A percentile compares a stretch with the other conserved stretches of the same genome.
phyloP scores from a whole-genome alignment of 2,888 invertebrate species.

The Melanchra persicariae region DNA sequence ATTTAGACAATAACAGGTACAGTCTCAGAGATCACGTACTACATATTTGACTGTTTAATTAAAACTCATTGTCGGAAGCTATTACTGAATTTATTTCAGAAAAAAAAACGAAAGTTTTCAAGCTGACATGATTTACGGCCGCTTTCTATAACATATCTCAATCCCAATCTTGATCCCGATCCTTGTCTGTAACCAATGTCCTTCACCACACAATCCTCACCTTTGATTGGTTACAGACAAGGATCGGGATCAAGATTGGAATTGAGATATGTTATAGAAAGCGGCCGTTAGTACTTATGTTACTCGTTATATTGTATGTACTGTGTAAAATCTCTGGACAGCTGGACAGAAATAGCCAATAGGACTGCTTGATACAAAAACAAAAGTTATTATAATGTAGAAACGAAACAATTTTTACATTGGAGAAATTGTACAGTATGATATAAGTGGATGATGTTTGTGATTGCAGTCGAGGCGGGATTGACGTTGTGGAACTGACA shows the following conservation, averaged over 20 bases:
- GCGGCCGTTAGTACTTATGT: constrained; percentile 55
- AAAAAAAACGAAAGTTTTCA: constrained; percentile 32
- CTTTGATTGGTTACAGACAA: too few relatives aligned
- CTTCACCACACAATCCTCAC: too few relatives aligned
- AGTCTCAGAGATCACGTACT: not conserved
- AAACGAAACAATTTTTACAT: too few relatives aligned
- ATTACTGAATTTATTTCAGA: constrained; percentile 1
- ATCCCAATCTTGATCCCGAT: too few relatives aligned
- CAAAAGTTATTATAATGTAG: not conserved
- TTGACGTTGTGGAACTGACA: not conserved
- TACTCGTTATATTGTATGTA: constrained; percentile 43
- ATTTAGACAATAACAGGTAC: too few relatives aligned
- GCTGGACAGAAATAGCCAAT: not conserved
- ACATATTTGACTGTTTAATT: constrained; percentile 10
- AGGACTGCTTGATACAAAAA: not conserved
- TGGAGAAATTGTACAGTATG: too few relatives aligned
- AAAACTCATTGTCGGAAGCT: constrained; percentile 8
- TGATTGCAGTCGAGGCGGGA: not conserved
- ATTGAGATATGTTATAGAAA: too few relatives aligned
- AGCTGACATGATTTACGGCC: constrained; percentile 48
- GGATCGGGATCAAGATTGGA: too few relatives aligned
- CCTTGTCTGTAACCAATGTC: too few relatives aligned
- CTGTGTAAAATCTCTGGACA: constrained; percentile 1
- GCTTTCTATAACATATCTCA: too few relatives aligned
- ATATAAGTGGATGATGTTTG: not conserved